These are phyloP conservation scores for Pollenia angustigena DNA, from an alignment of 2,888 invertebrate genomes.

Conservation along the genomic window DNA sequence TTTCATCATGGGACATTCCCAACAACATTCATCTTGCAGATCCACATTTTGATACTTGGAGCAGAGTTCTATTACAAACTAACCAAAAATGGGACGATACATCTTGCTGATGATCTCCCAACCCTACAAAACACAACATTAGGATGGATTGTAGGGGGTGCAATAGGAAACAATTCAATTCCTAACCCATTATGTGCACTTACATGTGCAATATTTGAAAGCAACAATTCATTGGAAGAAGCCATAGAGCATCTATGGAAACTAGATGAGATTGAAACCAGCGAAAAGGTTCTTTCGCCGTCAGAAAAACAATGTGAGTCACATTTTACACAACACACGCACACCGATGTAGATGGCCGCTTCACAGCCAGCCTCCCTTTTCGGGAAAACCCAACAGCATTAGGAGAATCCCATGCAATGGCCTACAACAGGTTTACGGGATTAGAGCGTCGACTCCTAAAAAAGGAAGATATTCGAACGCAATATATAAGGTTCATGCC, in stretches of 20 bases:
- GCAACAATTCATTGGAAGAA: constrained; percentile 3
- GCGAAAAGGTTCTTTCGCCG: constrained; percentile 6
- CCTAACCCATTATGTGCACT: neutral
- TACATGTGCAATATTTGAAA: constrained; percentile 12
- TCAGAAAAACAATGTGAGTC: constrained; percentile 16
- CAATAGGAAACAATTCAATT: neutral
- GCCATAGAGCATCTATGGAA: constrained; percentile 18
- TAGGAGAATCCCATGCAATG: neutral
- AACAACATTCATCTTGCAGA: no score
- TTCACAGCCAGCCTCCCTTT: constrained; percentile 14
- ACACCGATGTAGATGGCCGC: neutral
- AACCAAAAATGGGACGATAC: neutral
- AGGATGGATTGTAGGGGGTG: constrained; percentile 14
- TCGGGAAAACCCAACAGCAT: constrained; percentile 7
- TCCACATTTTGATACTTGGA: neutral
- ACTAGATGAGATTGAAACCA: constrained; percentile 23
- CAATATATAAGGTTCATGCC: neutral
- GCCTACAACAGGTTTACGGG: neutral
- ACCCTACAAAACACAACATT: constrained; percentile 20
- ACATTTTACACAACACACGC: constrained; percentile 6
- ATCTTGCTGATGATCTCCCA: constrained; percentile 15
- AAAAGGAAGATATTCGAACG: neutral
- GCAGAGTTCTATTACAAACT: neutral
- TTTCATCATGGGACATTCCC: no score
- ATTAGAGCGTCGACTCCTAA: neutral